Conservation (phyloP, 1,140 invertebrate genomes). For the Drosophila subpulchrella region DNA sequence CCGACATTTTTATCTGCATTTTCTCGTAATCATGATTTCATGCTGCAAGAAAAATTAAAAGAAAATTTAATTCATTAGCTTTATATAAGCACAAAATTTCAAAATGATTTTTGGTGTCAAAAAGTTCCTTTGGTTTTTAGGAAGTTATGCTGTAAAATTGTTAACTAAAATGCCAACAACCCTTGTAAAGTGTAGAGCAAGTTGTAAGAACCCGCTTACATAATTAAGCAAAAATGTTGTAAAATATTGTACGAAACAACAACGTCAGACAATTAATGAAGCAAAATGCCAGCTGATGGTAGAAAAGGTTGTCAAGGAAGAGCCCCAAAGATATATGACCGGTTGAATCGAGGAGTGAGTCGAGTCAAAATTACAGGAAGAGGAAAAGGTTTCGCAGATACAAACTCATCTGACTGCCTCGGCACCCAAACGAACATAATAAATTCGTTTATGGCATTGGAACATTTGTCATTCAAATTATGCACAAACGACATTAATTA, state of each 20-base stretch:
- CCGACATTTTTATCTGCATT: conserved; percentile 77
- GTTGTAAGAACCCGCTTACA: conserved; percentile 15
- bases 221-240: conserved; percentile 54
- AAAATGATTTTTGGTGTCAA: neutral
- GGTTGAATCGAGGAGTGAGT: neutral
- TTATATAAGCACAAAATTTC: neutral
- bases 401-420: conserved; percentile 8
- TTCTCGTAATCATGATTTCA: conserved; percentile 79
- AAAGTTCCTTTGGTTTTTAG: neutral
- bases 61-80: neutral
- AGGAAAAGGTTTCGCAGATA: neutral
- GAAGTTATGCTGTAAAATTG: neutral
- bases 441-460: conserved; percentile 59
- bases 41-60: conserved; percentile 26
- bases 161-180: neutral
- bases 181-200: neutral
- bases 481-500: conserved; percentile 71
- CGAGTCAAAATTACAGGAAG: neutral
- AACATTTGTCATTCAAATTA: conserved; percentile 75
- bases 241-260: conserved; percentile 15
- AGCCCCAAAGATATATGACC: conserved; percentile 3
- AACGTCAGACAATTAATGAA: conserved; percentile 43
- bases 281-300: conserved; percentile 29
- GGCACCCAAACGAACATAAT: conserved; percentile 38
- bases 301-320: conserved; percentile 10